These are phyloP conservation scores for Furcula furcula DNA, from an alignment of 2,888 invertebrate genomes.

Conservation along the genomic window DNA sequence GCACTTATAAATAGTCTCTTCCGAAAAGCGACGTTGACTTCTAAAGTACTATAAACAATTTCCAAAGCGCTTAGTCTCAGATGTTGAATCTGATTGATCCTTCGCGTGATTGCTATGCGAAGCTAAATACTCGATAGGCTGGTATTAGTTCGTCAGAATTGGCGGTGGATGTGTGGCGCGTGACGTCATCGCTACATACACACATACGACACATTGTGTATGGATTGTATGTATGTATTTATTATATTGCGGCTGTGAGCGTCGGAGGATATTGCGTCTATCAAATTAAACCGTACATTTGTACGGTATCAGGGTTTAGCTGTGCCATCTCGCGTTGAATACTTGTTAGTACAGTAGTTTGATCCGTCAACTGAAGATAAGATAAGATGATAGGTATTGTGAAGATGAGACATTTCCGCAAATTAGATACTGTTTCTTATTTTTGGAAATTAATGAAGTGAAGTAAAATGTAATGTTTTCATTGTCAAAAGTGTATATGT, in stretches of 20 bases:
- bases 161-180: not conserved
- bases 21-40: not conserved
- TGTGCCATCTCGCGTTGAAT: too few relatives aligned
- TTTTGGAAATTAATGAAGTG: too few relatives aligned
- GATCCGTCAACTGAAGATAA: too few relatives aligned
- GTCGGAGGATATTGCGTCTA: constrained; percentile 2
- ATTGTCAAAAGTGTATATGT: too few relatives aligned
- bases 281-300: constrained; percentile 1
- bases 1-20: too few relatives aligned
- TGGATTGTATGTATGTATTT: not conserved
- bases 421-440: too few relatives aligned
- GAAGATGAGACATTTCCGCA: too few relatives aligned
- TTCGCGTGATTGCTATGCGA: not conserved
- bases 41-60: not conserved
- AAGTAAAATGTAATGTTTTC: too few relatives aligned
- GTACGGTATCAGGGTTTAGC: not conserved
- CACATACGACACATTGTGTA: not conserved
- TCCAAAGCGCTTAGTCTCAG: not conserved
- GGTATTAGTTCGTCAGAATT: not conserved
- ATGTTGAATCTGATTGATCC: too few relatives aligned
- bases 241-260: not conserved
- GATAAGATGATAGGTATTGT: too few relatives aligned
- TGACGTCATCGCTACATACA: not conserved
- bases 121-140: not conserved
- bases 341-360: too few relatives aligned